Evolutionary conservation across 1,140 invertebrate genomes (phyloP), one percentile per base, ranked within the genome.

Genomic region (Drosophila ercepeae): DNA sequence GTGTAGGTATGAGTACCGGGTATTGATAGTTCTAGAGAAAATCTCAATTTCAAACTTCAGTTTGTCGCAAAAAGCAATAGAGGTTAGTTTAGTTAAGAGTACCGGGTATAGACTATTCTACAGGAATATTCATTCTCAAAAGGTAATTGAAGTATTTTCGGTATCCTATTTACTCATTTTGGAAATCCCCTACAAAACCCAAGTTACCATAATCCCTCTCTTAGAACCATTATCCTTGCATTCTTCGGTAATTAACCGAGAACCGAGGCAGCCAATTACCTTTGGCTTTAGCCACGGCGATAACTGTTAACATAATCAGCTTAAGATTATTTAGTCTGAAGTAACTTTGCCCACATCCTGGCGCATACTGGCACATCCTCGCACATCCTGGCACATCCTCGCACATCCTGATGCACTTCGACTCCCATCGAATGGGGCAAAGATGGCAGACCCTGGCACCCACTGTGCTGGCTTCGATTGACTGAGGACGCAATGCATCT

Each of bases 301-400:
- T 34, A 64, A 59, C 53, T 45, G 21, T 42, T 48, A 42, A 4
- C 57, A 27, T 64, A 64, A 64, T 48, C 60, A 32, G 60, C 57
- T 64, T 64, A 64, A 25, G 23, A 16, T 16, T 18, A 16, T 32
- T 29, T 46, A 59, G 34, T 19, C 39, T 16, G 5, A 7, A 39
- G 36, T 39, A 5, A 39, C 36, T 39, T 32, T 11, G 2, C 36
- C n/a, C 13, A 16, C 36, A 36, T n/a, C 11, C 32, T 4, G 11
- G n/a, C n/a, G n/a, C n/a, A n/a, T n/a, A n/a, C n/a, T n/a, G n/a
- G n/a, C n/a, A n/a, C n/a, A n/a, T n/a, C n/a, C n/a, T n/a, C n/a
- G n/a, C n/a, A n/a, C n/a, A n/a, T n/a, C n/a, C n/a, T n/a, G n/a
- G n/a, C 32, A 16, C 13, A 14, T 16, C 13, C 36, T 16, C 4